These are phyloP conservation scores for Pseudorhiza aurosa DNA, from an alignment of 30 jellyfish, hydroid and myxozoan species.

Conservation along the genomic window DNA sequence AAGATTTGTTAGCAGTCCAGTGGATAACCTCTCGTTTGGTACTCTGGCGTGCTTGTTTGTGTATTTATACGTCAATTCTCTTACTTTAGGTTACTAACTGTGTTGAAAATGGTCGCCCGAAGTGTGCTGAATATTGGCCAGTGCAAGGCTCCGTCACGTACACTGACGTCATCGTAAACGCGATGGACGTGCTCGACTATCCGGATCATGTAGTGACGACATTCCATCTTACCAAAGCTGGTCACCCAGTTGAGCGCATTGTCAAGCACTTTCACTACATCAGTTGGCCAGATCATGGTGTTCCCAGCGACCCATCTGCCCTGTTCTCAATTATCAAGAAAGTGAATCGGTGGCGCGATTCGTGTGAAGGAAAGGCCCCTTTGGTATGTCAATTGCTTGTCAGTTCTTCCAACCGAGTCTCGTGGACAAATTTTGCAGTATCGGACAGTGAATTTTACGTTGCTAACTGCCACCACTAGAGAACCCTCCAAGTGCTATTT, in stretches of 20 bases:
- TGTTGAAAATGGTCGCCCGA: conserved; percentile 88
- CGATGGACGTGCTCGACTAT: conserved; percentile 67
- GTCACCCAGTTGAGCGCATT: conserved; percentile 84
- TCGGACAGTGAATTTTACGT: too few relatives aligned
- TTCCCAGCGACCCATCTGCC: conserved; percentile 89
- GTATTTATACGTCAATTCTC: too few relatives aligned
- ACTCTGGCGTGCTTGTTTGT: too few relatives aligned
- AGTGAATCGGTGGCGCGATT: conserved; percentile 87
- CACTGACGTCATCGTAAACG: conserved; percentile 74
- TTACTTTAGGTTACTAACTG: conserved; percentile 77
- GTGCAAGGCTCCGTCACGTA: conserved; percentile 75
- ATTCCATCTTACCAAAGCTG: conserved; percentile 82
- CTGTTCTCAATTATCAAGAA: conserved; percentile 75
- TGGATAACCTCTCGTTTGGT: too few relatives aligned
- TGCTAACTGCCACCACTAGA: too few relatives aligned
- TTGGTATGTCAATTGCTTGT: conserved; percentile 32
- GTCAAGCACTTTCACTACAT: conserved; percentile 90
- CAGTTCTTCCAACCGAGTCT: too few relatives aligned
- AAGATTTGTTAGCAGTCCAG: too few relatives aligned
- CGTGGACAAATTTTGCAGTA: too few relatives aligned
- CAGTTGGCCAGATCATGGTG: conserved; percentile 99
- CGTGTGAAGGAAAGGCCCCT: conserved; percentile 31
- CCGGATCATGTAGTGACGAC: conserved; percentile 90
- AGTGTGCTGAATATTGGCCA: conserved; percentile 99
- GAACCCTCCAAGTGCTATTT: too few relatives aligned